These are phyloP conservation scores for Aurelia aurita complex sp. Pacific DNA, from an alignment of 30 jellyfish, hydroid and myxozoan genomes.

Conservation along the genomic window DNA sequence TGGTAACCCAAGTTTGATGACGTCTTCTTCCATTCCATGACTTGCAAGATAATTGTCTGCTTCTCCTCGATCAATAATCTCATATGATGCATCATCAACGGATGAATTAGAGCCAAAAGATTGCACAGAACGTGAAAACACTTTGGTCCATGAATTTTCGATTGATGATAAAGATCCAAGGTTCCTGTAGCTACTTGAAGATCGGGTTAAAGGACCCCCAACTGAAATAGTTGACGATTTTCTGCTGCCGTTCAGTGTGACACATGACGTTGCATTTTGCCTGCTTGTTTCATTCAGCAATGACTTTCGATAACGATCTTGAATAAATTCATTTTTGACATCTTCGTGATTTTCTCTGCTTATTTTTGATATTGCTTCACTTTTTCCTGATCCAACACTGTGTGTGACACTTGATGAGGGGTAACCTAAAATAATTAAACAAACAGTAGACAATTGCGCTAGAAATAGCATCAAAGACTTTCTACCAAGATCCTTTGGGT, in stretches of 20 bases:
- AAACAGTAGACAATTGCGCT: too few relatives aligned
- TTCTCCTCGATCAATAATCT: slow-evolving; percentile 51
- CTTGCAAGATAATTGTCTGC: slow-evolving; percentile 8
- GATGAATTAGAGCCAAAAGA: slow-evolving; percentile 11
- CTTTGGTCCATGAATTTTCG: slow-evolving; percentile 59
- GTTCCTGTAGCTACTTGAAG: slow-evolving; percentile 43
- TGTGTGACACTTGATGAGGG: slow-evolving; percentile 6
- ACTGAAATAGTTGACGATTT: slow-evolving; percentile 22
- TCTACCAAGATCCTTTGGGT: too few relatives aligned
- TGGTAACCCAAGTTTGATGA: slow-evolving; percentile 74
- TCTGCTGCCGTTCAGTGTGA: background rate
- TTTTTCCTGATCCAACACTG: background rate
- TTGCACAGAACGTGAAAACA: slow-evolving; percentile 28
- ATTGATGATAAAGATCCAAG: slow-evolving; percentile 70
- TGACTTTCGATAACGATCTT: slow-evolving; percentile 23
- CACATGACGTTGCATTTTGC: slow-evolving; percentile 43
- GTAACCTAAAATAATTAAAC: background rate
- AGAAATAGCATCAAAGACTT: too few relatives aligned
- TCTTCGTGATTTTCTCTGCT: slow-evolving; percentile 1
- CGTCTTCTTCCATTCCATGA: slow-evolving; percentile 62
- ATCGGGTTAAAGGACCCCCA: slow-evolving; percentile 23
- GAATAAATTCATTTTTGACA: background rate
- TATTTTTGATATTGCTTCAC: background rate
- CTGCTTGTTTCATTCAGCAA: slow-evolving; percentile 13
- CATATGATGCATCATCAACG: slow-evolving; percentile 63